These are phyloP conservation scores for Oreochromis grahami DNA, from an alignment of 2,797 vertebrate genomes.

Conservation along the genomic window DNA sequence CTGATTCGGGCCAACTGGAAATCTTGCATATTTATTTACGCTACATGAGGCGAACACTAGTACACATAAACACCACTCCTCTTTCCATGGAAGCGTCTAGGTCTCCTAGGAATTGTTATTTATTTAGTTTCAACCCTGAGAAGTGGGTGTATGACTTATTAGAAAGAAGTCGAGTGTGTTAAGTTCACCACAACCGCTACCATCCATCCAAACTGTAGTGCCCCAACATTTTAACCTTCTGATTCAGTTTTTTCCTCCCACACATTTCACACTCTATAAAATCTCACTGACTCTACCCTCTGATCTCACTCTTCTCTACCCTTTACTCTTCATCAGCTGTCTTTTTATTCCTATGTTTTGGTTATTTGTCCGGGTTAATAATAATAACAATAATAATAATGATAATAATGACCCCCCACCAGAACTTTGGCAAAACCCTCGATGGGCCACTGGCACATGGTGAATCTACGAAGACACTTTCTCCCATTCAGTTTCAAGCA, in stretches of 20 bases:
- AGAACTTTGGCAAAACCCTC: neutral
- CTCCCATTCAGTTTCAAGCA: conserved; percentile 1
- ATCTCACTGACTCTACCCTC: neutral
- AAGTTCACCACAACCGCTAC: conserved; percentile 9
- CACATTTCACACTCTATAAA: neutral
- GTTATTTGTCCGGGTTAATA: neutral
- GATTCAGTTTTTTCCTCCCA: neutral
- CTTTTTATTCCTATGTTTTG: neutral
- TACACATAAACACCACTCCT: neutral
- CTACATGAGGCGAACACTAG: neutral
- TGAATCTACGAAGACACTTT: conserved; percentile 23
- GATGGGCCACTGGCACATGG: conserved; percentile 33
- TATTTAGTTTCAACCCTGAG: conserved; percentile 23
- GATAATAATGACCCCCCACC: neutral
- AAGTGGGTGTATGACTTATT: conserved; percentile 15
- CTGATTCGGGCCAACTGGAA: neutral
- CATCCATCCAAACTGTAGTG: neutral
- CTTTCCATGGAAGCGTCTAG: neutral
- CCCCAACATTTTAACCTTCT: neutral
- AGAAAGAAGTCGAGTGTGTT: conserved; percentile 2
- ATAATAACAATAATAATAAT: neutral
- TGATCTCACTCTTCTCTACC: neutral
- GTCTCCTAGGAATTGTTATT: neutral
- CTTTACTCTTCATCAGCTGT: neutral
- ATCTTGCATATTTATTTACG: conserved; percentile 26